Base-by-base conservation (phyloP, 2,113 vertebrate genomes). In the Crotalus tigris region DNA sequence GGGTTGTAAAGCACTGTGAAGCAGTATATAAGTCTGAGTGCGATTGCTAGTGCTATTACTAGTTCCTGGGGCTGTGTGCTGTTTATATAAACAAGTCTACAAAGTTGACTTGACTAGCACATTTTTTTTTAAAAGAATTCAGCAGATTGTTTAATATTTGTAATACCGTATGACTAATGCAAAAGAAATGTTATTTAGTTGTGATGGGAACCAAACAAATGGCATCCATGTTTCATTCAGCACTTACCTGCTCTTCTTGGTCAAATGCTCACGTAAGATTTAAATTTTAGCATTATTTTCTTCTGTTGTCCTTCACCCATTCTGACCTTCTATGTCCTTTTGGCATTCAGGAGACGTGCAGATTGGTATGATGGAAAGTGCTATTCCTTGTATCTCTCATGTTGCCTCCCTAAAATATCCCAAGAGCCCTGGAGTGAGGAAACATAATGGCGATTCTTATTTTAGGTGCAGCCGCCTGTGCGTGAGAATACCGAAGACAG, bases 401-500 rank as follows among this genome's bases (percentile, higher is more conserved):
- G 0, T 44, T 44, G 75, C 21, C 15, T 44, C 5, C 17, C 17
- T 44, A 44, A 81, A 81, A 81, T 81, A 21, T 44, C 75, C 33
- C 75, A 81, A 81, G 17, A 81, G 33, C 75, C 17, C 75, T 19
- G 21, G 21, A 39, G 39, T 33, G 75, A 44, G 75, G 75, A 81
- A 44, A 81, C 0, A 26, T 96, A 69, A 93, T 0, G 15, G 51
- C 61, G 0, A 0, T 0, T 44, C 53, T 94, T 87, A 57, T 87
- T 4, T 0, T 94, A 99, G 99, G 98, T 98, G 88, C 97, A 97
- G 91, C 98, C 97, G 0, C 96, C 97, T 93, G 97, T 98, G 96
- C 97, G 95, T 0, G 98, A 99, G 95, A 98, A 98, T 96, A 98
- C 98, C 3, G 97, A 98, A 95, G 98, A 98, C 95, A 98, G 98